Percentiles rank a stretch among this genome's conserved stretches.
phyloP scores from a whole-genome alignment of 2,797 vertebrate species.

The Lemur catta region DNA sequence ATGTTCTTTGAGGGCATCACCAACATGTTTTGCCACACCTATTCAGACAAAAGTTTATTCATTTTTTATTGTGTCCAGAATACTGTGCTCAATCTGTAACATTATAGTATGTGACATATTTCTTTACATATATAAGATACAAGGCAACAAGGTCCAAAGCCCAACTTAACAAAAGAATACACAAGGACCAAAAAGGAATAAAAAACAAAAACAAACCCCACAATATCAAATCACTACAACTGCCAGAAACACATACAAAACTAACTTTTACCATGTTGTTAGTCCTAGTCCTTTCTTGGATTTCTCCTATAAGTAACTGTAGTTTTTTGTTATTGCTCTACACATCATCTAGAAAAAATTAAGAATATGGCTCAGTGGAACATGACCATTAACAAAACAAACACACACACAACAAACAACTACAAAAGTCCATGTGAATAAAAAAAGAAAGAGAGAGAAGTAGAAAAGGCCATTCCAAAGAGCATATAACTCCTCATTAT shows the following conservation, averaged over 20 bases:
- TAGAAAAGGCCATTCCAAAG: slow-evolving; percentile 10
- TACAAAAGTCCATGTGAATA: background rate
- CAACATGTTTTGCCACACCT: slow-evolving; percentile 98
- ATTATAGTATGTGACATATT: slow-evolving; percentile 26
- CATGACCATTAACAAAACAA: background rate
- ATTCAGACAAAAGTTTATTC: slow-evolving; percentile 47
- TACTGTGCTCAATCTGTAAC: slow-evolving; percentile 9
- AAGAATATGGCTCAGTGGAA: background rate
- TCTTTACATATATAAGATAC: slow-evolving; percentile 4
- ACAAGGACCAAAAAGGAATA: background rate
- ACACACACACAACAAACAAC: background rate
- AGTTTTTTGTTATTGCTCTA: slow-evolving; percentile 42
- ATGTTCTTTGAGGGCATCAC: slow-evolving; percentile 97
- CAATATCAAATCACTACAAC: slow-evolving; percentile 20
- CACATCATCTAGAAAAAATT: slow-evolving; percentile 13
- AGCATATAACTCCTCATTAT: slow-evolving; percentile 9
- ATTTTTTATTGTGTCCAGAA: slow-evolving; percentile 32
- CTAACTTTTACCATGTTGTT: slow-evolving; percentile 22
- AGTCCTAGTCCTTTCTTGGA: slow-evolving; percentile 28
- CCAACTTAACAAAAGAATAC: slow-evolving; percentile 6
- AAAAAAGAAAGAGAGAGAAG: background rate
- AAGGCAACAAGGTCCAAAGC: slow-evolving; percentile 17
- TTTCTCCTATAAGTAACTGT: slow-evolving; percentile 16
- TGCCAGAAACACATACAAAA: slow-evolving; percentile 53
- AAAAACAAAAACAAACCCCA: background rate